Conservation (phyloP, 35 echinoderm and acorn worm genomes). For the Strongylocentrotus purpuratus region DNA sequence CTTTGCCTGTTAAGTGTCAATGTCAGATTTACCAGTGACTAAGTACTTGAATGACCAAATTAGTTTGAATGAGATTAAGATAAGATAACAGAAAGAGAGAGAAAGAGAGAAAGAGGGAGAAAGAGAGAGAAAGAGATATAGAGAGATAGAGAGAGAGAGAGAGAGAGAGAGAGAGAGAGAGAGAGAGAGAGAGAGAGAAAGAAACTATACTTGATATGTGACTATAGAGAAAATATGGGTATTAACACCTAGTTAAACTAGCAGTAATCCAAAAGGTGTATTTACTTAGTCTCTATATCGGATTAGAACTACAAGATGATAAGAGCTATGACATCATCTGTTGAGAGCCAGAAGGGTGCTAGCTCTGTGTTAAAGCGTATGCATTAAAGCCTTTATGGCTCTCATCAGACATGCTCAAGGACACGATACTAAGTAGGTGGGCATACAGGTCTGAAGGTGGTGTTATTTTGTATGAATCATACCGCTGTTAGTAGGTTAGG, state of each 20-base stretch:
- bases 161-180: too few relatives aligned
- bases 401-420: background rate
- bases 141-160: too few relatives aligned
- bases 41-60: background rate
- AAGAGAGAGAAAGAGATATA: too few relatives aligned
- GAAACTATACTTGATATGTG: background rate
- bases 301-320: background rate
- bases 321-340: background rate
- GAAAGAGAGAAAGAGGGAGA: too few relatives aligned
- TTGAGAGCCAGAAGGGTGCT: too few relatives aligned
- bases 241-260: background rate
- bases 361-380: too few relatives aligned
- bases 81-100: background rate
- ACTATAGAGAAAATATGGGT: background rate
- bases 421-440: background rate
- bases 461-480: background rate
- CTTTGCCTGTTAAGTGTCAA: background rate
- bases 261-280: background rate
- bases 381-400: too few relatives aligned
- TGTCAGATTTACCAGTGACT: background rate
- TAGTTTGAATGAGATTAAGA: background rate
- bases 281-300: conserved; percentile 23
- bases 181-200: background rate
- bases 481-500: background rate
- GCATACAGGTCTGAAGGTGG: background rate